Evolutionary conservation across 1,140 invertebrate species (phyloP).

Genomic region (Zaprionus capensis): DNA sequence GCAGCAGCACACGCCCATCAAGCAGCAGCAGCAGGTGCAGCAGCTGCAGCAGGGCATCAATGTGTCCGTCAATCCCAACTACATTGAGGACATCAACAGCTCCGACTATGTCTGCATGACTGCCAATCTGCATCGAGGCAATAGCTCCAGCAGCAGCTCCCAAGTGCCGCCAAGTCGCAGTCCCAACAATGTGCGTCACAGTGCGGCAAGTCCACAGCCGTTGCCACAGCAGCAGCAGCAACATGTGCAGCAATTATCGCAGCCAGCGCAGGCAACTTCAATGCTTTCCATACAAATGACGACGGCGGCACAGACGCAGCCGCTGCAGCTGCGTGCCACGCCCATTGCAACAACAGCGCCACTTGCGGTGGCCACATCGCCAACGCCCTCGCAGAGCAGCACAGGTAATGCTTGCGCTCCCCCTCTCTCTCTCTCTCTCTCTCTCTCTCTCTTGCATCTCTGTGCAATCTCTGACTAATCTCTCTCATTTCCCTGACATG

Average conservation of each 20-base stretch:
- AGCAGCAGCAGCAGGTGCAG: conserved; percentile 53
- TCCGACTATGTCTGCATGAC: conserved; percentile 91
- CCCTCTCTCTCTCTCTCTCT: background rate
- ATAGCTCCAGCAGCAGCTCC: conserved; percentile 16
- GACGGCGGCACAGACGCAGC: conserved; percentile 36
- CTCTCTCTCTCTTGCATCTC: background rate
- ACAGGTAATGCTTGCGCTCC: conserved; percentile 53
- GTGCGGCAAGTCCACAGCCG: conserved; percentile 30
- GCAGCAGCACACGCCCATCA: conserved; percentile 77
- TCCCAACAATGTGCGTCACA: conserved; percentile 26
- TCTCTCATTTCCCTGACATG: conserved; percentile 21
- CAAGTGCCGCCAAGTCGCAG: conserved; percentile 26
- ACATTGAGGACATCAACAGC: conserved; percentile 87
- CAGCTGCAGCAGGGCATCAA: conserved; percentile 60
- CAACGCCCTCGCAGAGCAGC: conserved; percentile 82
- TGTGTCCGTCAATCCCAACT: conserved; percentile 82
- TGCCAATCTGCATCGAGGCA: conserved; percentile 85
- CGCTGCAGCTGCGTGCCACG: conserved; percentile 58
- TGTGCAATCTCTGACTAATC: background rate
- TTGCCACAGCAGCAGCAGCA: background rate
- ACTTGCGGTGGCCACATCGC: conserved; percentile 72
- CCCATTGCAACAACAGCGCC: conserved; percentile 67
- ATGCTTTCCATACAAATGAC: conserved; percentile 12
- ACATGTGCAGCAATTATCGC: background rate
- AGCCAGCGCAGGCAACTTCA: conserved; percentile 1